A percentile compares a stretch with the other conserved stretches of the same genome.
phyloP scores from a whole-genome alignment of 2,113 vertebrate genomes.

The Ascaphus truei region DNA sequence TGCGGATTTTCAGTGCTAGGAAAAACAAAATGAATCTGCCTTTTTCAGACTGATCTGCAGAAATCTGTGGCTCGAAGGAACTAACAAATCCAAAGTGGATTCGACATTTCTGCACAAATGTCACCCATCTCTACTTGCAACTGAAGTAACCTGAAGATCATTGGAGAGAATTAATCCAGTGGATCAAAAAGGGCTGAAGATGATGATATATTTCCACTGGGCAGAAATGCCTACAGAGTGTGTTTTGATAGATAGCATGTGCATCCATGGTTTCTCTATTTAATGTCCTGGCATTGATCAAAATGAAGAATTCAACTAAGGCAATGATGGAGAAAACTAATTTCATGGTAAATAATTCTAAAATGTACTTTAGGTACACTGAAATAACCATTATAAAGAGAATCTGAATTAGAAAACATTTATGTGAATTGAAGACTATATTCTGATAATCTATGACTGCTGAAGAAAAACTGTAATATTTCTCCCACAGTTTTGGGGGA shows the following conservation, averaged over 20 bases:
- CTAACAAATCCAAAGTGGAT: too few species aligned
- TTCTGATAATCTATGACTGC: slow-evolving; percentile 53
- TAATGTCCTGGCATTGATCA: slow-evolving; percentile 68
- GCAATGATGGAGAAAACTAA: slow-evolving; percentile 76
- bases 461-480: slow-evolving; percentile 52
- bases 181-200: background rate
- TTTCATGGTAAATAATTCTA: slow-evolving; percentile 83
- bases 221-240: slow-evolving; percentile 37
- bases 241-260: slow-evolving; percentile 45
- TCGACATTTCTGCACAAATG: too few species aligned
- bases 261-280: slow-evolving; percentile 53
- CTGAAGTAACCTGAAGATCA: too few species aligned
- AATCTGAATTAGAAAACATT: slow-evolving; percentile 68
- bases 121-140: too few species aligned
- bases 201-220: background rate
- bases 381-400: slow-evolving; percentile 62
- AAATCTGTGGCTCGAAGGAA: too few species aligned
- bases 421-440: slow-evolving; percentile 56
- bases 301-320: slow-evolving; percentile 64
- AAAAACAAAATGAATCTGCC: too few species aligned
- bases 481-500: background rate
- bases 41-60: too few species aligned
- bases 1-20: too few species aligned
- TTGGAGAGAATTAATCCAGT: too few species aligned
- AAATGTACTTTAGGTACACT: slow-evolving; percentile 71